Percentiles rank a stretch among this genome's conserved stretches.
These are phyloP conservation scores for Cyprinodon tularosa DNA, from an alignment of 2,113 vertebrate genomes.

Conservation along the genomic window DNA sequence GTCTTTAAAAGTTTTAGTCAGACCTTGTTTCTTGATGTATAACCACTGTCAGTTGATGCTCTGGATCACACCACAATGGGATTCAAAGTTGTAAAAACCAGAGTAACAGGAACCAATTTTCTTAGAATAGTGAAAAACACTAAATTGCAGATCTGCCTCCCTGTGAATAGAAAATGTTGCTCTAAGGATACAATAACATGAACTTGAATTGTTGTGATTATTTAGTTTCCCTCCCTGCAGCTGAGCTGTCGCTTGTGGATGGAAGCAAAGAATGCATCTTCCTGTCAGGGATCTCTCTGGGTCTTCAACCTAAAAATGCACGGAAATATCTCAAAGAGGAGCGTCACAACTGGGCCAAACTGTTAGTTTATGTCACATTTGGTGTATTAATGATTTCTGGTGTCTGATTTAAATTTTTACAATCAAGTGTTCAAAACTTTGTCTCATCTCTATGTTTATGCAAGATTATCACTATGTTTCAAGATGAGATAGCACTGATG, in stretches of 20 bases:
- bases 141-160: constrained; percentile 85
- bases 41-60: no score
- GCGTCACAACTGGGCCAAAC: constrained; percentile 92
- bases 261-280: constrained; percentile 86
- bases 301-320: constrained; percentile 88
- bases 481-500: constrained; percentile 85
- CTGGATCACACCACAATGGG: no score
- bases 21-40: no score
- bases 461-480: neutral
- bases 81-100: no score
- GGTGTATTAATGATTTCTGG: no score
- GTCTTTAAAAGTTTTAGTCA: no score
- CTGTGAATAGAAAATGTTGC: constrained; percentile 77
- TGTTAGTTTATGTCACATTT: constrained; percentile 74
- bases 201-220: neutral
- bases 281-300: constrained; percentile 90
- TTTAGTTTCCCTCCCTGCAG: constrained; percentile 63
- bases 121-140: no score
- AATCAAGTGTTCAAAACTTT: neutral
- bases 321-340: constrained; percentile 89
- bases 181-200: neutral
- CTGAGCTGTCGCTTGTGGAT: constrained; percentile 81
- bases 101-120: no score
- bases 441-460: no score
- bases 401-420: no score